These are phyloP conservation scores for Sula dactylatra DNA, from an alignment of 2,113 vertebrate species.

Conservation along the genomic window DNA sequence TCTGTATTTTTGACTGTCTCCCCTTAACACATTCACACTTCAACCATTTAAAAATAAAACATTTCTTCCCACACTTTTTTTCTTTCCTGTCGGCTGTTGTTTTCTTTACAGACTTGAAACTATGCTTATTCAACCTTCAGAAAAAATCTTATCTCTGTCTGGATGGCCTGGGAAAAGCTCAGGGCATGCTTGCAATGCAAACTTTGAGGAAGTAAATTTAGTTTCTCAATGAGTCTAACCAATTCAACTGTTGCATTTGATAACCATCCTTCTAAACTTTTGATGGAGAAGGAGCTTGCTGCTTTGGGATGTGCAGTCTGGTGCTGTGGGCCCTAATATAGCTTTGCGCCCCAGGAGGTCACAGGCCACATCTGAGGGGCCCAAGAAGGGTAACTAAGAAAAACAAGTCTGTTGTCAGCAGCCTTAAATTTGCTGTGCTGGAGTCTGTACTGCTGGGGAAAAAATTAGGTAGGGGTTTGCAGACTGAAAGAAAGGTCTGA, in stretches of 20 bases:
- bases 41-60: neutral
- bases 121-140: neutral
- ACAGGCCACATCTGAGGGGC: neutral
- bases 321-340: neutral
- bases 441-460: neutral
- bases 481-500: neutral
- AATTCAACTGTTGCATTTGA: accelerated
- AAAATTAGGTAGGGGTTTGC: neutral
- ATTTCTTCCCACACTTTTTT: neutral
- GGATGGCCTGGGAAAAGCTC: neutral
- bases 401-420: neutral
- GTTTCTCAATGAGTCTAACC: neutral
- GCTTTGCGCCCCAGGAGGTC: neutral
- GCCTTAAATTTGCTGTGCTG: neutral
- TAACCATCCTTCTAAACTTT: neutral
- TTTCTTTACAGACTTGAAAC: neutral
- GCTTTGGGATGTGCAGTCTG: accelerated
- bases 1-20: neutral
- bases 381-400: neutral
- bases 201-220: neutral
- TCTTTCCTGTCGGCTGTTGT: neutral
- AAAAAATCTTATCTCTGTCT: neutral
- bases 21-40: neutral
- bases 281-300: neutral
- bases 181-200: neutral